A percentile compares a stretch with the other conserved stretches of the same genome.
phyloP scores from a whole-genome alignment of 2,888 invertebrate genomes.

The Phytoseiulus persimilis region DNA sequence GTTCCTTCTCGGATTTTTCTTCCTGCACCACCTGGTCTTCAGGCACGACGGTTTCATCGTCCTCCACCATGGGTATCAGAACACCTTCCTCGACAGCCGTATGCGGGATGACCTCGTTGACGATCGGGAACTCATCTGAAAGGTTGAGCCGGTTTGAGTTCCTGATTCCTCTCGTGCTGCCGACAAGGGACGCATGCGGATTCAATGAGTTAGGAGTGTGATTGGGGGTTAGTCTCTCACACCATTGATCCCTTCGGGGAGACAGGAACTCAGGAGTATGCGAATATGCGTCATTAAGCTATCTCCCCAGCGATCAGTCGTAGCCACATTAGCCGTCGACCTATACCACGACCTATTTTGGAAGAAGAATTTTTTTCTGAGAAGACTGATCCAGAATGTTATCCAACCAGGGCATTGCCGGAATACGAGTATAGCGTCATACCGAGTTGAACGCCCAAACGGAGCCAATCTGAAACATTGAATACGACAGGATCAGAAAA shows the following conservation, averaged over 20 bases:
- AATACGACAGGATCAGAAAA: neutral
- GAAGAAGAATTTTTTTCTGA: neutral
- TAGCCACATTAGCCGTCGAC: neutral
- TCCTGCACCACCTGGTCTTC: constrained; percentile 9
- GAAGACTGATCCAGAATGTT: neutral
- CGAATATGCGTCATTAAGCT: neutral
- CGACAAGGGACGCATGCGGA: neutral
- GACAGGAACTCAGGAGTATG: neutral
- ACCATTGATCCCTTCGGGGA: neutral
- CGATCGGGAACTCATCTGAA: neutral
- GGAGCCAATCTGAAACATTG: constrained; percentile 35
- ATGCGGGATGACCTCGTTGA: constrained; percentile 26
- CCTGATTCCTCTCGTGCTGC: neutral
- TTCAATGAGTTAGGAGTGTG: neutral
- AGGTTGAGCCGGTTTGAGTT: neutral
- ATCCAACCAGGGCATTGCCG: constrained; percentile 9
- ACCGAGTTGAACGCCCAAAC: constrained; percentile 23
- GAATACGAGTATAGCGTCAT: constrained; percentile 32
- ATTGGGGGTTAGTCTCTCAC: neutral
- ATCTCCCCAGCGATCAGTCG: neutral
- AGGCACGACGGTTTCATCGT: neutral
- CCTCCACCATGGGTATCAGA: neutral
- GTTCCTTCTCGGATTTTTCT: neutral
- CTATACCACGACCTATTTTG: neutral
- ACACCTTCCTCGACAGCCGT: neutral